These are phyloP conservation scores for Phyllopteryx taeniolatus DNA, from an alignment of 2,113 vertebrate species.

Conservation along the genomic window DNA sequence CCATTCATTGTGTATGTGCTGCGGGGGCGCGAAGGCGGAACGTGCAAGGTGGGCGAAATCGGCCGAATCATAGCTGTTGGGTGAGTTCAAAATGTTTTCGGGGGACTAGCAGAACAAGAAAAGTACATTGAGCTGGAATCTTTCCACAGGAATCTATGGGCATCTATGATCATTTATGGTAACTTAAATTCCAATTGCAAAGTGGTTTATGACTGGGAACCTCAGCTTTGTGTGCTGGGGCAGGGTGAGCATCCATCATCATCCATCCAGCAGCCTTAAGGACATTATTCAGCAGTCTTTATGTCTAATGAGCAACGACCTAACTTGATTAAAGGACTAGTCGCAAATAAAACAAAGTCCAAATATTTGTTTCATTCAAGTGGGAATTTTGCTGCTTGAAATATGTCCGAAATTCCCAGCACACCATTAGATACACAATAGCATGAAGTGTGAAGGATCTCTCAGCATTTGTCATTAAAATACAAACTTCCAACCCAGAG, in stretches of 20 bases:
- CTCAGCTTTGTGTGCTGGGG: no score
- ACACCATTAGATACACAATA: background rate
- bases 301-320: background rate
- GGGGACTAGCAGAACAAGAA: background rate
- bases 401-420: background rate
- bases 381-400: background rate
- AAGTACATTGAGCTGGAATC: background rate
- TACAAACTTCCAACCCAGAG: conserved; percentile 31
- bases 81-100: no score
- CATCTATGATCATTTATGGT: background rate
- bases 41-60: no score
- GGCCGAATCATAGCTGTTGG: no score
- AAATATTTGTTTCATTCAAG: background rate
- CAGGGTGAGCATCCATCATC: background rate
- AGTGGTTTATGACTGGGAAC: background rate
- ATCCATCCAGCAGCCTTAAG: background rate
- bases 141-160: background rate
- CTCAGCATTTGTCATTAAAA: background rate
- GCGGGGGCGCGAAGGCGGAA: no score
- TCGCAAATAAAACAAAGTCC: background rate
- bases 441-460: background rate
- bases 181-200: background rate
- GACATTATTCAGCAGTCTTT: background rate
- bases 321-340: background rate
- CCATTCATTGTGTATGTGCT: no score